These are phyloP conservation scores for Bettongia penicillata DNA, from an alignment of 2,113 vertebrate genomes.

Conservation along the genomic window DNA sequence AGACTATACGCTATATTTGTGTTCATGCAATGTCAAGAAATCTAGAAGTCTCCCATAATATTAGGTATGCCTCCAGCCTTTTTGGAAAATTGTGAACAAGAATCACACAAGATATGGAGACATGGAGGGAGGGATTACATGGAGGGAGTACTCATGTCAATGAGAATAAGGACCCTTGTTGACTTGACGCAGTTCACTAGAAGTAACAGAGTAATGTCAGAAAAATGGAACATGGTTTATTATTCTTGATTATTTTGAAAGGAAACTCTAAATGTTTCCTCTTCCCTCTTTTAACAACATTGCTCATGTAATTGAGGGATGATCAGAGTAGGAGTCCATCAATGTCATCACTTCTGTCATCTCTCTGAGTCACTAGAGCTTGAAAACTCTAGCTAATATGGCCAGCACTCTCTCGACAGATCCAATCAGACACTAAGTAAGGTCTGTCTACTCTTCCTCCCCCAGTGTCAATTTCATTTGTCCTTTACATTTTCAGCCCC, in stretches of 20 bases:
- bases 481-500: not conserved
- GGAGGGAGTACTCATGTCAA: not conserved
- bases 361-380: not conserved
- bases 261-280: not conserved
- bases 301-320: not conserved
- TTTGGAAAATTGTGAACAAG: not conserved
- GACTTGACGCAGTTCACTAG: not conserved
- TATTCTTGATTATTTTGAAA: not conserved
- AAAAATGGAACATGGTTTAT: not conserved
- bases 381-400: not conserved
- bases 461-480: not conserved
- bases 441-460: not conserved
- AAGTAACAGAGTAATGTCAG: not conserved
- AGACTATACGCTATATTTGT: not conserved
- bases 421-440: not conserved
- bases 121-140: not conserved
- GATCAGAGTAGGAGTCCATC: not conserved
- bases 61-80: not conserved
- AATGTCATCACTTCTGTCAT: not conserved
- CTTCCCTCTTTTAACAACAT: not conserved
- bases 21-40: not conserved
- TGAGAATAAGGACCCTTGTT: not conserved
- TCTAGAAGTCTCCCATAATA: not conserved
- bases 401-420: not conserved
- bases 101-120: not conserved